Conservation (phyloP, 2,113 vertebrate species). For the Anoura caudifer region DNA sequence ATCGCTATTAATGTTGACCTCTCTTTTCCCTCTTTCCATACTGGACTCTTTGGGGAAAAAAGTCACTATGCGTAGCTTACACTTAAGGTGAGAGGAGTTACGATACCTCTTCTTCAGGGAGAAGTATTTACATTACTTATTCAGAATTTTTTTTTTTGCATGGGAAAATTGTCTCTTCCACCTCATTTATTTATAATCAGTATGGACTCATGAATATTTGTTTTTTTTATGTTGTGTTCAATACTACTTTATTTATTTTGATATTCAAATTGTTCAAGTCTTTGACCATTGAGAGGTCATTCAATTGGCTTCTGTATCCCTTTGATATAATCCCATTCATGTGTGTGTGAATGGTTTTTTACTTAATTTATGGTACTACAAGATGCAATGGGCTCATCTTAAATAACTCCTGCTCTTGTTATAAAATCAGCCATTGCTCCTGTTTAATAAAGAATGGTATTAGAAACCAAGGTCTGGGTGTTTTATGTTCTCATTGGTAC, state of each 20-base stretch:
- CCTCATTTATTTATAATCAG: not conserved
- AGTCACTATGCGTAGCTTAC: not conserved
- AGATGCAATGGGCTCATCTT: not conserved
- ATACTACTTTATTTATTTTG: not conserved
- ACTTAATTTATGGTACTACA: not conserved
- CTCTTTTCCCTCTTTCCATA: not conserved
- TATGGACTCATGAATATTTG: not conserved
- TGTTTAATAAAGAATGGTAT: not conserved
- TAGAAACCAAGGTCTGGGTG: not conserved
- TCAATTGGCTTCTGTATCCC: not conserved
- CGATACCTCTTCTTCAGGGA: not conserved
- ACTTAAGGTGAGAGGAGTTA: not conserved
- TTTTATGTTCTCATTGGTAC: not conserved
- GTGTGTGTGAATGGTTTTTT: not conserved
- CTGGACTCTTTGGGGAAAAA: not conserved
- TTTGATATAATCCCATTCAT: not conserved
- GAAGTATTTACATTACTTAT: not conserved
- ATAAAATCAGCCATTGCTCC: not conserved
- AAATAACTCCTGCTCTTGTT: not conserved
- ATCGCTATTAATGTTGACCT: not conserved
- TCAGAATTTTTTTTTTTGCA: not conserved
- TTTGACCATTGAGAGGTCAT: not conserved
- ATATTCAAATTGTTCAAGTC: not conserved
- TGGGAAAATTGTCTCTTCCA: not conserved
- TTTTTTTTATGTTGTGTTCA: not conserved